Percentiles rank a stretch among this genome's conserved stretches.
Evolutionary conservation across 2,113 vertebrate species (phyloP).

Genomic region (Phocoena sinus): DNA sequence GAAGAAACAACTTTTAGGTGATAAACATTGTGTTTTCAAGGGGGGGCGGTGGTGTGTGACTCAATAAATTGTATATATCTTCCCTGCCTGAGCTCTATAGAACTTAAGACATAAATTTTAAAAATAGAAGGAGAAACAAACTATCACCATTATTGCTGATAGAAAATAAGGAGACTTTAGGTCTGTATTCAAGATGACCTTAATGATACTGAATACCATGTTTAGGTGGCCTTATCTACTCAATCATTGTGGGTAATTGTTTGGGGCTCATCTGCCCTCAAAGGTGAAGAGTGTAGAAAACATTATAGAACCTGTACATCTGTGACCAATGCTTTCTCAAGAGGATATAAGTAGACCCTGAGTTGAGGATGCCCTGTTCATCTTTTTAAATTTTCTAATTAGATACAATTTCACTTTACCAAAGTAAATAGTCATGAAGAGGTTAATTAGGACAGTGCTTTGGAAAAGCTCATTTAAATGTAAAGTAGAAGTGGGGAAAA

Average conservation of each 20-base stretch:
- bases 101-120: not conserved
- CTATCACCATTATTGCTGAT: not conserved
- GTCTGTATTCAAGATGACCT: not conserved
- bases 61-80: not conserved
- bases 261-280: not conserved
- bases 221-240: not conserved
- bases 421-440: not conserved
- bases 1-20: not conserved
- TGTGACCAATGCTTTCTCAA: not conserved
- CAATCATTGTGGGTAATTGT: not conserved
- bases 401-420: not conserved
- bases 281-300: not conserved
- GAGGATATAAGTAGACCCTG: not conserved
- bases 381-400: not conserved
- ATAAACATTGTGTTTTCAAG: not conserved
- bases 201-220: not conserved
- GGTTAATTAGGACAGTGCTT: not conserved
- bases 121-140: not conserved
- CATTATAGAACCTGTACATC: not conserved
- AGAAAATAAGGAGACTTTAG: not conserved
- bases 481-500: not conserved
- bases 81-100: not conserved
- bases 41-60: not conserved
- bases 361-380: not conserved
- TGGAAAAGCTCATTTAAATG: not conserved